Conservation (phyloP, 2,888 invertebrate species). For the Tortricodes alternella region DNA sequence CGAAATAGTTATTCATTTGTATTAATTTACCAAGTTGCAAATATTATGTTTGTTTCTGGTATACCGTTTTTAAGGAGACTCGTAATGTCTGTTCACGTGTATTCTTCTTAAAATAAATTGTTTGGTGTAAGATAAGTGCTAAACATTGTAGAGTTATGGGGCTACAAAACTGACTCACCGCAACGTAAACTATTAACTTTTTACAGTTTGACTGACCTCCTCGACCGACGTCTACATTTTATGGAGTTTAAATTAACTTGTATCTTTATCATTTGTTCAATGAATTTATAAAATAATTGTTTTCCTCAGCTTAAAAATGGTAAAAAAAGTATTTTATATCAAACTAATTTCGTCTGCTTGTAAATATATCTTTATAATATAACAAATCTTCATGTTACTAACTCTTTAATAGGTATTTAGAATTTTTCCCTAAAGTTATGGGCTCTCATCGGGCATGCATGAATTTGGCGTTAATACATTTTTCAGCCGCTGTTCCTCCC, state of each 20-base stretch:
- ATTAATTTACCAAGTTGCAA: background rate
- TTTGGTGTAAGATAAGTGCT: background rate
- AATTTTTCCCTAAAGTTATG: too few species aligned
- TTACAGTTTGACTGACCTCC: background rate
- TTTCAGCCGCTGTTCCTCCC: too few species aligned
- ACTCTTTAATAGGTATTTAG: too few species aligned
- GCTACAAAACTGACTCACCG: slow-evolving; percentile 1
- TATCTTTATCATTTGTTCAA: background rate
- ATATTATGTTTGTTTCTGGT: background rate
- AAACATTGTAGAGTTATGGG: slow-evolving; percentile 10
- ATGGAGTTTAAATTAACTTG: slow-evolving; percentile 8
- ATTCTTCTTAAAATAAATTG: background rate
- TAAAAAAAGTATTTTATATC: too few species aligned
- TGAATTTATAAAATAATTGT: too few species aligned
- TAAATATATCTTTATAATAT: too few species aligned
- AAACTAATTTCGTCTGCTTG: too few species aligned
- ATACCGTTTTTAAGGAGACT: background rate
- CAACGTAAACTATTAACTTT: slow-evolving; percentile 13
- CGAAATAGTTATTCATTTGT: background rate
- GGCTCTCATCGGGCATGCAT: too few species aligned
- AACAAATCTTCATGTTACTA: too few species aligned
- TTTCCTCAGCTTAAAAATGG: too few species aligned
- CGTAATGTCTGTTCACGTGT: background rate
- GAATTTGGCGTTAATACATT: too few species aligned
- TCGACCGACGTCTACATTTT: background rate